Base-by-base conservation (phyloP, 2,797 vertebrate genomes). In the Artibeus lituratus region DNA sequence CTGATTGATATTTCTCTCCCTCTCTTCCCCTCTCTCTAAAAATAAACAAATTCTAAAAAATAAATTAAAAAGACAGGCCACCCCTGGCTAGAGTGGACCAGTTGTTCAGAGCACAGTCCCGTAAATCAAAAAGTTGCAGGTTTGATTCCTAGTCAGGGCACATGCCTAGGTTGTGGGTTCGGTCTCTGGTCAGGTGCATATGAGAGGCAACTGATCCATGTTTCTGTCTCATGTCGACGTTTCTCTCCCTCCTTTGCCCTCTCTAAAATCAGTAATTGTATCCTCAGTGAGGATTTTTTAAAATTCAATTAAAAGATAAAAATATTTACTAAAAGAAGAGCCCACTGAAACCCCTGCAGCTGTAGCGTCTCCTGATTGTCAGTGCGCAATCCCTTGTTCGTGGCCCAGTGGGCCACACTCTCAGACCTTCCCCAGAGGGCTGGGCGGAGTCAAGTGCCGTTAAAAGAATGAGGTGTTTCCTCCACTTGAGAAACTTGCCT, bases 391-490 rank as follows among this genome's bases (percentile, higher is more conserved):
- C 42, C 29, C 29, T 81, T 51, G 83, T 37, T 86, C 80, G 42
- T 44, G 26, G 62, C 57, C 69, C 42, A 57, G 8, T 4, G 51
- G 59, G 53, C 70, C 84, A 72, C 84, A 86, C 35, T 37, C 47
- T 86, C 51, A 72, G 32, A 29, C 53, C 55, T 53, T 78, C 57
- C 55, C 88, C 21, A 32, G 55, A 77, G 73, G 42, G 5, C 26
- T 24, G 11, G 35, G 59, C 26, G 35, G 77, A 70, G 55, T 44
- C 2, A 3, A 59, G 85, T 29, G 9, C 32, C 76, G 35, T 77
- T 67, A 44, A 85, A 90, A 94, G 57, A 91, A 92, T 2, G 42
- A 88, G 77, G 76, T 84, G 57, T 88, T 78, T 78, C 80, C 51
- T 49, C 39, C 69, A 76, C 22, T 87, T 35, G 29, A 82, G 82